A percentile compares a stretch with the other conserved stretches of the same genome.
These are phyloP conservation scores for Choristoneura rosaceana DNA, from an alignment of 2,888 invertebrate species.

Conservation along the genomic window DNA sequence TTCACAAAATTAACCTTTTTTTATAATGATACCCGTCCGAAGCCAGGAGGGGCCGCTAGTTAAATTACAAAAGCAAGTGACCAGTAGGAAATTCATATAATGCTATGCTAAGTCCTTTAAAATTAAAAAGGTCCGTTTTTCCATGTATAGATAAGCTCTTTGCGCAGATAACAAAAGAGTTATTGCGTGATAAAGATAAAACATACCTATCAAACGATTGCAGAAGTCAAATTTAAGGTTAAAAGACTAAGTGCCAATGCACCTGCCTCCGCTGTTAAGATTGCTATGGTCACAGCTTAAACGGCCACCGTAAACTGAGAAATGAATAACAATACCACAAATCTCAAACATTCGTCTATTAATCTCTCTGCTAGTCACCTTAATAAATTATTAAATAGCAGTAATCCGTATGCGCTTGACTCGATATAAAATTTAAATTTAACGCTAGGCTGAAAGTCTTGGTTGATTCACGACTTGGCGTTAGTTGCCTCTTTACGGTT, in stretches of 20 bases:
- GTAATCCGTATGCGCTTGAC: not conserved
- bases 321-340: constrained; percentile 60
- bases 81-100: too few species aligned
- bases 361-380: constrained; percentile 9
- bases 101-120: too few species aligned
- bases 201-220: not conserved
- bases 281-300: constrained; percentile 35
- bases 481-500: not conserved
- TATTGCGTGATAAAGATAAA: not conserved
- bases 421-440: not conserved
- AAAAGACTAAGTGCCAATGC: not conserved
- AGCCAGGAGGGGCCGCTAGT: too few species aligned
- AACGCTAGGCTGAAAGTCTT: not conserved
- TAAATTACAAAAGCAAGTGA: too few species aligned
- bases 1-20: too few species aligned
- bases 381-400: constrained; percentile 14
- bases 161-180: not conserved
- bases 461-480: not conserved
- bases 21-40: too few species aligned
- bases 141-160: not conserved
- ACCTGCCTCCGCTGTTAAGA: not conserved
- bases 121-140: not conserved
- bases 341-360: constrained; percentile 46
- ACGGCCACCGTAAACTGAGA: constrained; percentile 57
- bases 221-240: not conserved